Percentiles rank a stretch among this genome's conserved stretches.
Conservation (phyloP, 2,113 vertebrate species). For the Pseudorectes ferrugineus region DNA sequence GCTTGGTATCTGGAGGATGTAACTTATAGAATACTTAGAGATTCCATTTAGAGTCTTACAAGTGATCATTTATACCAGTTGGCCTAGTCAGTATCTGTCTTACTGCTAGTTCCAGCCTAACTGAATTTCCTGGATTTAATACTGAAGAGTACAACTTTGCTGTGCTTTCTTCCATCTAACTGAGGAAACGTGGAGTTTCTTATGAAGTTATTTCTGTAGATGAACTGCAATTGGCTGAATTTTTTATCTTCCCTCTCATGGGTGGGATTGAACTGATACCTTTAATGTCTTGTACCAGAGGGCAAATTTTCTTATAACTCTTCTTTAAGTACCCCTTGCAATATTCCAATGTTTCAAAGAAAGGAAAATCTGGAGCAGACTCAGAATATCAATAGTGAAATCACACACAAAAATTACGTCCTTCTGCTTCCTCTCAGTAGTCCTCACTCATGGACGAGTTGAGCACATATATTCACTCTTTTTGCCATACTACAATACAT, state of each 20-base stretch:
- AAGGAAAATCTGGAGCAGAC: neutral
- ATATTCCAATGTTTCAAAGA: neutral
- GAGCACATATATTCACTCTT: neutral
- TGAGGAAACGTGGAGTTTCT: neutral
- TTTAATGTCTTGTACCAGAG: neutral
- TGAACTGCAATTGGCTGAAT: neutral
- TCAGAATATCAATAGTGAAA: neutral
- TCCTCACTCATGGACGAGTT: accelerated
- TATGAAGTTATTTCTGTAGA: neutral
- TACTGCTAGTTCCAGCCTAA: neutral
- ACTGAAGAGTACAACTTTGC: neutral
- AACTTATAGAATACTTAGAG: neutral
- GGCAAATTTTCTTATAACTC: neutral
- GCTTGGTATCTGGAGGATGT: neutral
- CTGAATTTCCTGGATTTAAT: neutral
- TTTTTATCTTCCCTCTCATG: neutral
- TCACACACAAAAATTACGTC: neutral
- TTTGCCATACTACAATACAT: neutral
- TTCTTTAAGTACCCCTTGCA: neutral
- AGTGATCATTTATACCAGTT: neutral
- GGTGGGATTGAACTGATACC: neutral
- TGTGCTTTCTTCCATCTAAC: neutral
- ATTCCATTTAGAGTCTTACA: neutral
- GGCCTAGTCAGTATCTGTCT: neutral
- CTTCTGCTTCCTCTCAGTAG: neutral